phyloP scores from a whole-genome alignment of 2,888 invertebrate genomes.

The Teinopalpus imperialis region DNA sequence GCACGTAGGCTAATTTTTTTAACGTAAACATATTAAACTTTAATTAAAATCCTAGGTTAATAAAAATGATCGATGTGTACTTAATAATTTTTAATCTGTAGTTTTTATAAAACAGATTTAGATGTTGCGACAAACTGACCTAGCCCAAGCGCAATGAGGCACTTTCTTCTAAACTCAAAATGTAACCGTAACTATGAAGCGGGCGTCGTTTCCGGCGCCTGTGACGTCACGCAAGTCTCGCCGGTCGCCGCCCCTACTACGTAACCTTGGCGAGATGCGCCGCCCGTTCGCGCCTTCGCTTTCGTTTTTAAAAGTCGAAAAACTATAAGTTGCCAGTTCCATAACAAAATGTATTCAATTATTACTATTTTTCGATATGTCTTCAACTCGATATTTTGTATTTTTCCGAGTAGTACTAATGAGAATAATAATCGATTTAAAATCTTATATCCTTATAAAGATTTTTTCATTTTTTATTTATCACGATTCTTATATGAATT shows the following conservation, averaged over 20 bases:
- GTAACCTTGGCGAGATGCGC: conserved; percentile 62
- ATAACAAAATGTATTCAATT: not conserved
- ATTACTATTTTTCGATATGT: not conserved
- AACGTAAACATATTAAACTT: too few relatives aligned
- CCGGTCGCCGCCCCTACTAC: conserved; percentile 74
- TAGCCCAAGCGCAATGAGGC: conserved; percentile 61
- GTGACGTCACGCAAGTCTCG: conserved; percentile 74
- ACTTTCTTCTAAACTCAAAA: conserved; percentile 81
- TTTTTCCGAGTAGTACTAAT: too few relatives aligned
- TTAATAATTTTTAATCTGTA: too few relatives aligned
- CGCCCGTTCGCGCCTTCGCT: conserved; percentile 46
- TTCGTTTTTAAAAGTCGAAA: conserved; percentile 53
- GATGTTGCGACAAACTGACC: conserved; percentile 60
- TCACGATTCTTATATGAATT: not conserved
- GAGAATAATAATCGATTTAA: too few relatives aligned
- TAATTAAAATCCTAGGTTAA: too few relatives aligned
- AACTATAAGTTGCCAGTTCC: conserved; percentile 7
- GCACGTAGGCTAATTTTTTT: too few relatives aligned
- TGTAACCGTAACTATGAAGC: conserved; percentile 78
- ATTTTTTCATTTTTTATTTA: not conserved
- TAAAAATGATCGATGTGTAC: too few relatives aligned
- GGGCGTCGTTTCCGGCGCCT: conserved; percentile 78
- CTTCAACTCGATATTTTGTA: too few relatives aligned
- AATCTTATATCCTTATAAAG: too few relatives aligned
- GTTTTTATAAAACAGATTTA: conserved; percentile 1